Evolutionary conservation across 2,888 invertebrate genomes (phyloP).

Genomic region (Scaptodrosophila latifasciaeformis): DNA sequence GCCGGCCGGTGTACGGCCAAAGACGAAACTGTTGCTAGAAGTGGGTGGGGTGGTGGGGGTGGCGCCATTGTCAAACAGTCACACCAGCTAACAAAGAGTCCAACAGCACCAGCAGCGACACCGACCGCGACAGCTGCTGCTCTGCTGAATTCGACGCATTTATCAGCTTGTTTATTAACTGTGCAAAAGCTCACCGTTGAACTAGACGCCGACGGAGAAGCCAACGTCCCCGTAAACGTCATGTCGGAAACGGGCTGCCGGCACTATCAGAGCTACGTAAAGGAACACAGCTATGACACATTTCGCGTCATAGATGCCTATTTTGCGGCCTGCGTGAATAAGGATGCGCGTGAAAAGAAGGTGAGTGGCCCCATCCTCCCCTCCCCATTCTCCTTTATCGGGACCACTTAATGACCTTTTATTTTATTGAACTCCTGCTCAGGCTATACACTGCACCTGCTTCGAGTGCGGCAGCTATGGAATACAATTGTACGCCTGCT

Average conservation of each 20-base stretch:
- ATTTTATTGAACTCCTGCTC: conserved; percentile 55
- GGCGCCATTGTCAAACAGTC: conserved; percentile 25
- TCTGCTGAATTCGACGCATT: conserved; percentile 39
- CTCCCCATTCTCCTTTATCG: background rate
- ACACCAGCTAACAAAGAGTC: too few species aligned
- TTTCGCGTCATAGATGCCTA: conserved; percentile 85
- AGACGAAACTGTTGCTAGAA: conserved; percentile 46
- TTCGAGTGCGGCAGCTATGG: conserved; percentile 87
- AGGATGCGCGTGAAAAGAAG: conserved; percentile 88
- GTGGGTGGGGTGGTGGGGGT: conserved; percentile 26
- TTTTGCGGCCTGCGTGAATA: conserved; percentile 88
- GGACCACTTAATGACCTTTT: background rate
- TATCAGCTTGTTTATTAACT: conserved; percentile 44
- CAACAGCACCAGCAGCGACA: conserved; percentile 10
- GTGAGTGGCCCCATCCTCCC: conserved; percentile 75
- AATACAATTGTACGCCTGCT: conserved; percentile 87
- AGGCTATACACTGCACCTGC: conserved; percentile 88
- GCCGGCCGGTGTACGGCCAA: conserved; percentile 56
- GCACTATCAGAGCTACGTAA: conserved; percentile 73
- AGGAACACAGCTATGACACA: conserved; percentile 75
- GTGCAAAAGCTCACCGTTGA: conserved; percentile 50
- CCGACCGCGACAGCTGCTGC: conserved; percentile 12
- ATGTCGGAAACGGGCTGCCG: conserved; percentile 73
- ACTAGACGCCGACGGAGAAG: conserved; percentile 29
- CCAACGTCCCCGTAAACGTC: conserved; percentile 28